A percentile compares a stretch with the other conserved stretches of the same genome.
Evolutionary conservation across 2,797 vertebrate genomes (phyloP).

Genomic region (Columba guinea): DNA sequence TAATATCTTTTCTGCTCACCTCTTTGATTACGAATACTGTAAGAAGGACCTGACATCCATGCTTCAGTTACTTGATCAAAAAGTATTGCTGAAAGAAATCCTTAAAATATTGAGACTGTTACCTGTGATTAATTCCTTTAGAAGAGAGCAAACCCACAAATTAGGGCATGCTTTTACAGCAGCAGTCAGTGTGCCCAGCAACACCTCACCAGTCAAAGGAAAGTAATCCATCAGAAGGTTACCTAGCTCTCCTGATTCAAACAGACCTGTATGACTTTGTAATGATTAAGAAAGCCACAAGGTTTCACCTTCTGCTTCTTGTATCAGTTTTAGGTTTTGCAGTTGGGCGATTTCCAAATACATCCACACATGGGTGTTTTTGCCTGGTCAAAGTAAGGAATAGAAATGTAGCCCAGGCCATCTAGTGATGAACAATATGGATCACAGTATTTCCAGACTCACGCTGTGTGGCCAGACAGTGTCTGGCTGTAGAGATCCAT

Average conservation of each 20-base stretch:
- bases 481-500: not conserved
- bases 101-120: not conserved
- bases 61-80: not conserved
- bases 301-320: not conserved
- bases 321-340: not conserved
- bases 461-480: not conserved
- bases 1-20: not conserved
- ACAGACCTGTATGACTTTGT: not conserved
- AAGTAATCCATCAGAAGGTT: not conserved
- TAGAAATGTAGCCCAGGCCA: not conserved
- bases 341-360: not conserved
- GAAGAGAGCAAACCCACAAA: not conserved
- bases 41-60: not conserved
- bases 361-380: not conserved
- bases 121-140: not conserved
- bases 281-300: not conserved
- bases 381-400: not conserved
- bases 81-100: not conserved
- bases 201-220: not conserved
- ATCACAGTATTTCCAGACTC: not conserved
- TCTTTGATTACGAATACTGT: not conserved
- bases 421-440: not conserved
- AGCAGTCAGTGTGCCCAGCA: not conserved
- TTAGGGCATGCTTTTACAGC: not conserved
- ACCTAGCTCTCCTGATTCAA: not conserved